Conservation (phyloP, 1,140 invertebrate species). For the Drosophila paulistorum region DNA sequence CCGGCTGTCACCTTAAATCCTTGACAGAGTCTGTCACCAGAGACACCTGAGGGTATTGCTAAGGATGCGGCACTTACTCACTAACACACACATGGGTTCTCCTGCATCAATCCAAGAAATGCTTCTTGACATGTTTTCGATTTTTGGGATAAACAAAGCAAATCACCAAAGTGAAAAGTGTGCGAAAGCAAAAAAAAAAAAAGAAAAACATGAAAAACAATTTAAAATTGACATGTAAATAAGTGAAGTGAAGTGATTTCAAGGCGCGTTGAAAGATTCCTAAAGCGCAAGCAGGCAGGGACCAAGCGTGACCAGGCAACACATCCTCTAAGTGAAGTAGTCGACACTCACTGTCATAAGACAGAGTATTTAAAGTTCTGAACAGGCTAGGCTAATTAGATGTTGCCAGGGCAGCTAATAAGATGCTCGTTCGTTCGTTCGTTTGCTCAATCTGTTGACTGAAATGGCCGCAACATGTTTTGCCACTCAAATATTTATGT, state of each 20-base stretch:
- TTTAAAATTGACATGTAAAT: conserved; percentile 81
- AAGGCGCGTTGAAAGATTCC: neutral
- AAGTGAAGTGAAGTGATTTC: conserved; percentile 32
- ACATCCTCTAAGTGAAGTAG: neutral
- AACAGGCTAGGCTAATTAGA: conserved; percentile 37
- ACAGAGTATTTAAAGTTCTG: conserved; percentile 28
- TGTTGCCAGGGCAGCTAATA: conserved; percentile 39
- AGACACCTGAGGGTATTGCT: conserved; percentile 53
- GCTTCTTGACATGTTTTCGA: conserved; percentile 73
- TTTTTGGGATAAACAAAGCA: conserved; percentile 59
- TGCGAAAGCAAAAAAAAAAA: no score
- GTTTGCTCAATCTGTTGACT: conserved; percentile 2
- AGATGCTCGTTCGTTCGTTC: neutral
- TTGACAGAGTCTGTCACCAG: conserved; percentile 59
- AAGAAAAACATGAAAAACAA: conserved; percentile 73
- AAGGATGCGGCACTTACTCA: conserved; percentile 23
- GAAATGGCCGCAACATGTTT: conserved; percentile 62
- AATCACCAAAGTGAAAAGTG: conserved; percentile 55
- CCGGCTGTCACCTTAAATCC: conserved; percentile 60
- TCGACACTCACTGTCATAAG: neutral
- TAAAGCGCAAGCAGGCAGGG: neutral
- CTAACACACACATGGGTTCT: conserved; percentile 41
- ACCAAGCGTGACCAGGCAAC: conserved; percentile 33
- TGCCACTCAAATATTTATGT: conserved; percentile 73
- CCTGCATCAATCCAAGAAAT: conserved; percentile 51